phyloP scores from a whole-genome alignment of 2,888 invertebrate genomes.

The Nomada flava region DNA sequence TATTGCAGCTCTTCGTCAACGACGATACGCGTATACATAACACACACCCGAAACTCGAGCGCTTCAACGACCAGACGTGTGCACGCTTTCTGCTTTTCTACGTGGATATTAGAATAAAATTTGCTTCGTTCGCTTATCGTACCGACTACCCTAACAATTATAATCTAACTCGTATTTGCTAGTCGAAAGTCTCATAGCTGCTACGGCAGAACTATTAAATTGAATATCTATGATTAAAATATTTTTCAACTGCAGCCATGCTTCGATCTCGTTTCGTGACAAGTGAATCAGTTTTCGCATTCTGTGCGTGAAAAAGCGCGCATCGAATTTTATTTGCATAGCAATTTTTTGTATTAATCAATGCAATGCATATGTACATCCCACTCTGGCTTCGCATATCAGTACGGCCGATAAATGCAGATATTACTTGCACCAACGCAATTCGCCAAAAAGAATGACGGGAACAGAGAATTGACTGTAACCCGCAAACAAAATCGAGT shows the following conservation, averaged over 20 bases:
- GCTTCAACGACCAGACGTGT: constrained; percentile 6
- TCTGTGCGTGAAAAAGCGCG: too few relatives aligned
- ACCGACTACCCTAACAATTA: not conserved
- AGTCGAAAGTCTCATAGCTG: too few relatives aligned
- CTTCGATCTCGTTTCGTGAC: not conserved
- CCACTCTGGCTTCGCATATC: not conserved
- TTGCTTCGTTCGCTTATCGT: not conserved
- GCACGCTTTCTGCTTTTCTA: not conserved
- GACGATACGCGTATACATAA: constrained; percentile 28
- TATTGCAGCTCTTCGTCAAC: constrained; percentile 43
- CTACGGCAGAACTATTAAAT: too few relatives aligned
- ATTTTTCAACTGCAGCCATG: not conserved
- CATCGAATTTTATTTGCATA: too few relatives aligned
- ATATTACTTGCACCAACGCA: constrained; percentile 13
- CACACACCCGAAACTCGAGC: constrained; percentile 16
- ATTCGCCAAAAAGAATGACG: constrained; percentile 5
- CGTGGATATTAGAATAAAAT: not conserved
- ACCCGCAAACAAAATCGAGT: constrained; percentile 7
- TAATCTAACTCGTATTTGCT: too few relatives aligned
- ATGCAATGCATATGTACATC: not conserved
- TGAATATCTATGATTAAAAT: too few relatives aligned
- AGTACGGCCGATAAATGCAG: not conserved
- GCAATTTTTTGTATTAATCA: not conserved
- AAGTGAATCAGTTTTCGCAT: not conserved
- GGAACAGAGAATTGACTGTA: constrained; percentile 7